Conservation (phyloP, 2,888 invertebrate species). For the Dermolepida albohirtum region DNA sequence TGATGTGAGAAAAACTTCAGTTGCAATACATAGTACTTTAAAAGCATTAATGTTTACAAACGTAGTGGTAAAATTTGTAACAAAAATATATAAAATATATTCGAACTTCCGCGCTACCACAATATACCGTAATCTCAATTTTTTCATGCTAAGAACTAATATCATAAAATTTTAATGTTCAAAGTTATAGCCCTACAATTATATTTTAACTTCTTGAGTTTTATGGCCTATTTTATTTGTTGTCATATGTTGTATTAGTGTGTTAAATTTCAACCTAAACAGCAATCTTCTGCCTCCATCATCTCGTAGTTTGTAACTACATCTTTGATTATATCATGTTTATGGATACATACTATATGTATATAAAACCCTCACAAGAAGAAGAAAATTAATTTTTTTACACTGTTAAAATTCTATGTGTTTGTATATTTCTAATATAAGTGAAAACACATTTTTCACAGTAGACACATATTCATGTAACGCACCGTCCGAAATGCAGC, state of each 20-base stretch:
- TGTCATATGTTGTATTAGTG: constrained; percentile 40
- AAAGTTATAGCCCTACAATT: constrained; percentile 51
- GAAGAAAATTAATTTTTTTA: constrained; percentile 16
- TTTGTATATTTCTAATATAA: neutral
- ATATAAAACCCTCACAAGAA: constrained; percentile 2
- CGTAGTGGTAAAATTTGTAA: neutral
- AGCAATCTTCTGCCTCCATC: neutral
- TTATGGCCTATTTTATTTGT: constrained; percentile 38
- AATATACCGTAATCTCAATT: constrained; percentile 22
- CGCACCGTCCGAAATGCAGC: neutral
- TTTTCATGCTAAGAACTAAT: constrained; percentile 44
- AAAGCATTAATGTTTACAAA: too few relatives aligned
- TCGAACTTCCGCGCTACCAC: neutral
- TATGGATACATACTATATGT: constrained; percentile 10
- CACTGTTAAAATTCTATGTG: neutral
- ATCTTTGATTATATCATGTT: constrained; percentile 28
- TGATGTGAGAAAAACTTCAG: too few relatives aligned
- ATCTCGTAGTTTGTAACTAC: constrained; percentile 37
- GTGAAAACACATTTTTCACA: neutral
- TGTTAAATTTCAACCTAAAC: constrained; percentile 37
- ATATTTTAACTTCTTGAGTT: constrained; percentile 48
- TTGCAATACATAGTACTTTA: too few relatives aligned
- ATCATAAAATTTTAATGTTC: constrained; percentile 52
- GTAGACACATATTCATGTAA: neutral
- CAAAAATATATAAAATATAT: constrained; percentile 4